Percentiles rank a stretch among this genome's conserved stretches.
These are phyloP conservation scores for Cichladusa arquata DNA, from an alignment of 2,113 vertebrate genomes.

Conservation along the genomic window DNA sequence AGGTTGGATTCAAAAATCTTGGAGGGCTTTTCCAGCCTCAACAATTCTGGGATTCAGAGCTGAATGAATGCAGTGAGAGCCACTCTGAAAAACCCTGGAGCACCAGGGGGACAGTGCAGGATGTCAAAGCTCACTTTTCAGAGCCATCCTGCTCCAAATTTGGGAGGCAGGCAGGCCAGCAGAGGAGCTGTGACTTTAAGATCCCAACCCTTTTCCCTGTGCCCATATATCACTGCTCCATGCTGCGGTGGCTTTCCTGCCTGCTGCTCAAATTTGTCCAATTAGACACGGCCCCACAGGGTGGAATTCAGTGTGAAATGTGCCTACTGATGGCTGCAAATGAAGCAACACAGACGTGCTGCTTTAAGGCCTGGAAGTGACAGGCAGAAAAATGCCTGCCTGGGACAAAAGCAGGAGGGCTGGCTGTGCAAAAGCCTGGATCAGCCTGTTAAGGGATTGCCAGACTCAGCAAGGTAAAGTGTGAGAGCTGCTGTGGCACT, in stretches of 20 bases:
- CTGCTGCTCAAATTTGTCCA: constrained; percentile 98
- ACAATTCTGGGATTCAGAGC: not conserved
- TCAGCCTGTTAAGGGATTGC: constrained; percentile 64
- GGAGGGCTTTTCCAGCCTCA: not conserved
- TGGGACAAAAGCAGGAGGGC: constrained; percentile 35
- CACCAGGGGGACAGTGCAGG: not conserved
- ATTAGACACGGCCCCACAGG: constrained; percentile 91
- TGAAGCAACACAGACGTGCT: constrained; percentile 72
- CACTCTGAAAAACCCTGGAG: not conserved
- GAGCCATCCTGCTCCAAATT: not conserved
- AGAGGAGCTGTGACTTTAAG: constrained; percentile 65
- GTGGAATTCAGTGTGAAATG: constrained; percentile 89
- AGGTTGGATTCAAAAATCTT: not conserved
- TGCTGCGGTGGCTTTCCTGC: constrained; percentile 78
- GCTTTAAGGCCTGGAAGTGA: constrained; percentile 68
- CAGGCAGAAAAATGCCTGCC: constrained; percentile 54
- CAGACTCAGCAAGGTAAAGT: constrained; percentile 68
- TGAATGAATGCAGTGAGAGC: rapidly evolving
- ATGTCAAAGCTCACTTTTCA: not conserved
- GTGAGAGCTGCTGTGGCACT: constrained; percentile 62
- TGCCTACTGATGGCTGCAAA: constrained; percentile 82
- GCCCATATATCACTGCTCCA: constrained; percentile 83
- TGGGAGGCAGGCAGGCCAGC: constrained; percentile 1
- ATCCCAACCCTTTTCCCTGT: constrained; percentile 11
- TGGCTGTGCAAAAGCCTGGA: constrained; percentile 17